These are phyloP conservation scores for Pecten maximus DNA, from an alignment of 2,888 invertebrate species.

Conservation along the genomic window DNA sequence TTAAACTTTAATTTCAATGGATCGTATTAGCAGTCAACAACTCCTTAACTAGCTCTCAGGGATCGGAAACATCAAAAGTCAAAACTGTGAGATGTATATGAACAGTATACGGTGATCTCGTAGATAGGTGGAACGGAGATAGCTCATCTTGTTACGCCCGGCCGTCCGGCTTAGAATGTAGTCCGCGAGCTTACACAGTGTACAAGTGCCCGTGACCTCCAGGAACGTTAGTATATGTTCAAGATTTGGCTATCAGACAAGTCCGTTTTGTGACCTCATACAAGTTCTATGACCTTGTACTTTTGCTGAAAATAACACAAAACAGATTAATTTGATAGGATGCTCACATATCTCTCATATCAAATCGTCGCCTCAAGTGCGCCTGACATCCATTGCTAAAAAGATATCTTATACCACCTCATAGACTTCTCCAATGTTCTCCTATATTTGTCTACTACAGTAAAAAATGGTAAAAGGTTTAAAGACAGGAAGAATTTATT, in stretches of 20 bases:
- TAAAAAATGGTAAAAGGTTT: too few species aligned
- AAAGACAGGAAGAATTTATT: too few species aligned
- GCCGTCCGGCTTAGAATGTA: not conserved
- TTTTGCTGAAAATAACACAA: not conserved
- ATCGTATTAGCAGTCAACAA: not conserved
- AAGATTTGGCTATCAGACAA: constrained; percentile 15
- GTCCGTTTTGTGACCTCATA: not conserved
- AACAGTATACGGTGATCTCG: not conserved
- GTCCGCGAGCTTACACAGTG: not conserved
- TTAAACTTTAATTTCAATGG: not conserved
- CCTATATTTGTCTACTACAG: too few species aligned
- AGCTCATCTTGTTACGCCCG: not conserved
- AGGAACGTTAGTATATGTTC: not conserved
- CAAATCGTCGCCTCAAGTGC: not conserved
- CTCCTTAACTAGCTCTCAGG: not conserved
- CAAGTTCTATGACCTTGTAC: not conserved
- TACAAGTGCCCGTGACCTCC: not conserved
- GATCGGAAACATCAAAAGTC: not conserved
- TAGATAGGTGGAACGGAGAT: not conserved
- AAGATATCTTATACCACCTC: too few species aligned
- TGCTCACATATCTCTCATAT: not conserved
- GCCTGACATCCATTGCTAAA: too few species aligned
- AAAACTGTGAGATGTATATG: not conserved
- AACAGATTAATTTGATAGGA: not conserved
- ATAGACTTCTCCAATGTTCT: too few species aligned